phyloP scores from a whole-genome alignment of 2,797 vertebrate genomes.

The Ficedula albicollis region DNA sequence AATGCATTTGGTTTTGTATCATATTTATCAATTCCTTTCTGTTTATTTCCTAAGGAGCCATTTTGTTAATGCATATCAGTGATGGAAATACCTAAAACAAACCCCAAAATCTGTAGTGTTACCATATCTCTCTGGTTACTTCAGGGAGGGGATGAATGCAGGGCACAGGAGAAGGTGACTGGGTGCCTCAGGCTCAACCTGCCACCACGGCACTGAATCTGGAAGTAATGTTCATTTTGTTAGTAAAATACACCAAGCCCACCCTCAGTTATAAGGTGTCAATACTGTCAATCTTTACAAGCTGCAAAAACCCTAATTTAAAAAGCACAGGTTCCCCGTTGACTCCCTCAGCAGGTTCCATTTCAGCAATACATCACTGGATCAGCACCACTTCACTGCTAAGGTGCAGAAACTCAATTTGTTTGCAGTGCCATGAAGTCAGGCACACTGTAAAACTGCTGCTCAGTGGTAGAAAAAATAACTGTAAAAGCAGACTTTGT shows the following conservation, averaged over 20 bases:
- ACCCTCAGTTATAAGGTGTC: not conserved
- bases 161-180: constrained; percentile 12
- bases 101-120: not conserved
- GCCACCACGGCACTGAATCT: not conserved
- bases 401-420: constrained; percentile 40
- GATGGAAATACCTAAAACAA: not conserved
- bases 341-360: not conserved
- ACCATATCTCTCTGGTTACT: not conserved
- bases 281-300: constrained; percentile 13
- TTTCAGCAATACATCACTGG: constrained; percentile 20
- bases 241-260: not conserved
- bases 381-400: constrained; percentile 14
- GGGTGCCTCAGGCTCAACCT: constrained; percentile 17
- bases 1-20: not conserved
- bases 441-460: not conserved
- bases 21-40: not conserved
- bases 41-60: not conserved
- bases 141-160: not conserved
- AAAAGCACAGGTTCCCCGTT: constrained; percentile 15
- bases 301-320: constrained; percentile 13
- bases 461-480: not conserved
- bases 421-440: not conserved
- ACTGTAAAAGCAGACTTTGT: not conserved
- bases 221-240: constrained; percentile 19
- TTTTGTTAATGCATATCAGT: not conserved